Evolutionary conservation across 2,888 invertebrate genomes (phyloP), one percentile per base, ranked within the genome.

Genomic region (Clanis bilineata): DNA sequence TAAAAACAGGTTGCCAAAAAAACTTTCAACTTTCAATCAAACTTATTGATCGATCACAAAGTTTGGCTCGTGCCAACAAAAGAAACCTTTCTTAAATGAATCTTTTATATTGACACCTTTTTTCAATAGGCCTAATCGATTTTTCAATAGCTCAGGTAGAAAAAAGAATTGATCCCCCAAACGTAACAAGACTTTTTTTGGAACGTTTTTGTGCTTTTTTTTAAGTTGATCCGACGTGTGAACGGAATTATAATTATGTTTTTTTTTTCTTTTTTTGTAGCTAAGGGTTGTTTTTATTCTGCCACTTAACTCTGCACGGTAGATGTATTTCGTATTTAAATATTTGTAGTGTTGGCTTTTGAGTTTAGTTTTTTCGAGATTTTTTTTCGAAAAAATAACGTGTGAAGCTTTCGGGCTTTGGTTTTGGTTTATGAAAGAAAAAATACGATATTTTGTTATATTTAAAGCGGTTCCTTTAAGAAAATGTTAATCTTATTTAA

Each of bases 221-320:
- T 70, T 57, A 70, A 68, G 69, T 73, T 73, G 69, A 80, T 72
- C 72, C 72, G 62, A 69, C 71, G 75, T 81, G 82, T 75, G 82
- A 82, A 82, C 79, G 64, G 78, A 76, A 77, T 79, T 70, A 68
- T 67, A 74, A 77, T 70, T 70, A 43, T 62, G 57, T 63, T 59
- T 64, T 72, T 71, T n/a, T 71, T 70, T 68, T 60, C 47, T 21
- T 45, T 25, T 22, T 23, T 64, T 65, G 23, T 41, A 47, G 38
- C 39, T 9, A 43, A 55, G 57, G 66, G 69, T 59, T 51, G 54
- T 68, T 79, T 79, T 79, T 71, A 67, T 65, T 75, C 74, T 74
- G 71, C 76, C 79, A 82, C 82, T 79, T 80, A 80, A 79, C 78
- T 80, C 69, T 62, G 66, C 77, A 79, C 79, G 79, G 78, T 79